A percentile compares a stretch with the other conserved stretches of the same genome.
Evolutionary conservation across 2,888 invertebrate genomes (phyloP).

Genomic region (Heterodera filipjevi): DNA sequence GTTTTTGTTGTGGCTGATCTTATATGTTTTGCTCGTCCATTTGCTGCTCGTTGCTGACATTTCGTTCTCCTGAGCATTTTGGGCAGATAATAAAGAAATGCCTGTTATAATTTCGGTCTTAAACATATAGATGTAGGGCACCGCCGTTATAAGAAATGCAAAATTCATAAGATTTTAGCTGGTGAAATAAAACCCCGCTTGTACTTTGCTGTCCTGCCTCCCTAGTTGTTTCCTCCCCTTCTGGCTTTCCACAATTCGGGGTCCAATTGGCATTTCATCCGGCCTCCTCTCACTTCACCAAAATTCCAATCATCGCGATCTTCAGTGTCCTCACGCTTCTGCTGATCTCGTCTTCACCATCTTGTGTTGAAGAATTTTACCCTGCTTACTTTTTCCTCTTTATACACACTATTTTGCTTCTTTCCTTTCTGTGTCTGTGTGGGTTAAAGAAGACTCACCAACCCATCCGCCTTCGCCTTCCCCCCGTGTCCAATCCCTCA

Average conservation of each 20-base stretch:
- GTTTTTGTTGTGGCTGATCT: conserved; percentile 30
- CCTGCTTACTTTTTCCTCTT: too few relatives aligned
- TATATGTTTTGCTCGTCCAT: background rate
- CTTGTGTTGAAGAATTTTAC: background rate
- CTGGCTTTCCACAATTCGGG: conserved; percentile 97
- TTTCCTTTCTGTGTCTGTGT: too few relatives aligned
- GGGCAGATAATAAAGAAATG: too few relatives aligned
- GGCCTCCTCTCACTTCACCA: conserved; percentile 71
- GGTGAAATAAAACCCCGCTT: too few relatives aligned
- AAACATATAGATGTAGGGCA: too few relatives aligned
- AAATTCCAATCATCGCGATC: conserved; percentile 65
- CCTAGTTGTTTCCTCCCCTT: background rate
- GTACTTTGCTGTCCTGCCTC: conserved; percentile 11
- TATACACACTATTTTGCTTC: too few relatives aligned
- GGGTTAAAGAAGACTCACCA: too few relatives aligned
- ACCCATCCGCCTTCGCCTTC: conserved; percentile 68
- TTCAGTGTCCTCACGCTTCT: conserved; percentile 50
- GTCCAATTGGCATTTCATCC: conserved; percentile 81
- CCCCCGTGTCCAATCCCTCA: conserved; percentile 71
- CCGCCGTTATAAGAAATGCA: too few relatives aligned
- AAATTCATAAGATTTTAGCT: too few relatives aligned
- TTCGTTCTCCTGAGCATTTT: too few relatives aligned
- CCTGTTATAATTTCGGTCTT: too few relatives aligned
- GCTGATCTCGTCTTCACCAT: conserved; percentile 41
- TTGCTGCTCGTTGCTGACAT: background rate